Conservation (phyloP, 2,888 invertebrate genomes). For the Andrena camellia region DNA sequence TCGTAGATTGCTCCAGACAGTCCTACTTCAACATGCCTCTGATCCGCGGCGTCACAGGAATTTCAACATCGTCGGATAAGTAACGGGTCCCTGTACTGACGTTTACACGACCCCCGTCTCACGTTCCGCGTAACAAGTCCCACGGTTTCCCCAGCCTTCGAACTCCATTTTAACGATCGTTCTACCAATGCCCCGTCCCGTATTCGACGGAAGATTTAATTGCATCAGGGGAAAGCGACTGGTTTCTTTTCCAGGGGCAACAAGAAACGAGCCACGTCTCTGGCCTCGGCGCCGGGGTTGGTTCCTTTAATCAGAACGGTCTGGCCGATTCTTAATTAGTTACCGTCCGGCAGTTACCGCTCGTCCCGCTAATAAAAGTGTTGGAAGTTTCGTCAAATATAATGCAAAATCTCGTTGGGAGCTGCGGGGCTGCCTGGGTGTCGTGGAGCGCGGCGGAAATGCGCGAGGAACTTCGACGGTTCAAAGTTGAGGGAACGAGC, state of each 20-base stretch:
- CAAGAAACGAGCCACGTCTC: conserved; percentile 5
- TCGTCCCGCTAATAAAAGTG: conserved; percentile 39
- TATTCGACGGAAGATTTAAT: conserved; percentile 36
- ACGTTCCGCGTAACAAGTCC: not conserved
- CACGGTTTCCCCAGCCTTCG: not conserved
- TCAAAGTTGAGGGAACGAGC: conserved; percentile 34
- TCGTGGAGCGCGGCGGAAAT: conserved; percentile 1
- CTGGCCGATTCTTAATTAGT: conserved; percentile 47
- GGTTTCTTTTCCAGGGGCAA: not conserved
- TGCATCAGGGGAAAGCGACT: not conserved
- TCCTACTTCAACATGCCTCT: too few species aligned
- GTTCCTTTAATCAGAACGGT: conserved; percentile 45
- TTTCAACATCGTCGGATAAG: not conserved
- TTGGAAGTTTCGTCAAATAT: conserved; percentile 37
- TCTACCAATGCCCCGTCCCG: not conserved
- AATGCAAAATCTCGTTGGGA: conserved; percentile 35
- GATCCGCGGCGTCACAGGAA: not conserved
- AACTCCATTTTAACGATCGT: not conserved
- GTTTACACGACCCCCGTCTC: not conserved
- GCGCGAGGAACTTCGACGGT: conserved; percentile 32
- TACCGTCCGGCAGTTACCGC: conserved; percentile 15
- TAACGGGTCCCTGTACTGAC: not conserved
- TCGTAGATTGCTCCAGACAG: too few species aligned
- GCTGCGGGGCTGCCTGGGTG: conserved; percentile 6
- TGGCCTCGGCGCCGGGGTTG: not conserved